Evolutionary conservation across 2,888 invertebrate genomes (phyloP), one percentile per base, ranked within the genome.

Genomic region (Orthosia gracilis): DNA sequence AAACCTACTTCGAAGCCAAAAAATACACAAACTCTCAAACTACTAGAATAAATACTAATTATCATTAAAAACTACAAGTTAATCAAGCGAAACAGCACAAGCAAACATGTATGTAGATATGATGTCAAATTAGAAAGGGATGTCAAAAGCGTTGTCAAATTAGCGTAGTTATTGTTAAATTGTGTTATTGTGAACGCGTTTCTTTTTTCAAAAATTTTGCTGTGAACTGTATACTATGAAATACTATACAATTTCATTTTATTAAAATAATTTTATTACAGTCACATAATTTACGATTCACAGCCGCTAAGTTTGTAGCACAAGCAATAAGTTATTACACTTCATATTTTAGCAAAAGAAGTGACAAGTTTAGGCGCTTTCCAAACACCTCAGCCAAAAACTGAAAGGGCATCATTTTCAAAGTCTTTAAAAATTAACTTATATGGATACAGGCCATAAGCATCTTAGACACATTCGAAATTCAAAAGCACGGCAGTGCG

Each of bases 41-140:
- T 85, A 85, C 83, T 40, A 66, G 13, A 45, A 75, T 78, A 83
- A 69, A 74, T 58, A 84, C 67, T 65, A 77, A 69, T 55, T 62
- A 70, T 80, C 62, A 81, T 84, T 50, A 68, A 68, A 75, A 61
- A 73, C 82, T 78, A 87, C 77, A 74, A 82, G 80, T 76, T 84
- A 84, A 75, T 71, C 69, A 89, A 90, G 89, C 88, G 76, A 73
- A 74, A 88, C 86, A 83, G 91, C 90, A 89, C 88, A 91, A 91
- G 91, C 91, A 69, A 59, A 86, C 76, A 78, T 79, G 73, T 73
- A 80, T 55, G 69, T 78, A 68, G 54, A 73, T 63, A 70, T 55
- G 49, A 49, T 74, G 72, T 78, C 47, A 57, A 68, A 58, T 75
- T 66, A 69, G 65, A 63, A 54, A 7, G 49, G 23, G 4, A 78